Conservation (phyloP, 2,888 invertebrate genomes). For the Caenorhabditis doughertyi region DNA sequence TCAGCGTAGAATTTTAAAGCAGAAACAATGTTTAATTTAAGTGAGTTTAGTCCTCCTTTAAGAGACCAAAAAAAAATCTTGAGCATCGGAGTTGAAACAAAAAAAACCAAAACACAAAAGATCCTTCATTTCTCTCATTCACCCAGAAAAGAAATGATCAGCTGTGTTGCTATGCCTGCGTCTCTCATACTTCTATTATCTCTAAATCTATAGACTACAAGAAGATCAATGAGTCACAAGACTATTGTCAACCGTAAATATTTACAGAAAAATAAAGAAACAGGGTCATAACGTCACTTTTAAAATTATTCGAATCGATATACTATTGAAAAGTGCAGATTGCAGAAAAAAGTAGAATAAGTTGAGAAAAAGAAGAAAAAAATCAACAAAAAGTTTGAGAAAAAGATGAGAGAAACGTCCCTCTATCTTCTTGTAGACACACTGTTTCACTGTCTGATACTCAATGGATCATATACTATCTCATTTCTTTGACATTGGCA, state of each 20-base stretch:
- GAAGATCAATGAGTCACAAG: slow-evolving; percentile 42
- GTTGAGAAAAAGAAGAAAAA: slow-evolving; percentile 13
- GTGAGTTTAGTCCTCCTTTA: too few relatives aligned
- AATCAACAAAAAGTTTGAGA: slow-evolving; percentile 33
- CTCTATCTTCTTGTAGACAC: slow-evolving; percentile 39
- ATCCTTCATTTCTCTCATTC: background rate
- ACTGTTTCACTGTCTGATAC: slow-evolving; percentile 27
- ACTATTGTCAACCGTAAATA: slow-evolving; percentile 30
- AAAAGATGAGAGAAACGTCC: slow-evolving; percentile 14
- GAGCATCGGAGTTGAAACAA: background rate
- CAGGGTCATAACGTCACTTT: slow-evolving; percentile 21
- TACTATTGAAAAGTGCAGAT: slow-evolving; percentile 23
- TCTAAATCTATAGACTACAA: slow-evolving; percentile 18
- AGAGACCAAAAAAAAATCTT: background rate
- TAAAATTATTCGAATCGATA: slow-evolving; percentile 1
- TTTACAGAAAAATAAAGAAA: slow-evolving; percentile 33
- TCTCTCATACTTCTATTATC: slow-evolving; percentile 1
- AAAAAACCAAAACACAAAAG: slow-evolving; percentile 3
- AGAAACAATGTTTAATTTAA: too few relatives aligned
- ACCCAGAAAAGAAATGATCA: slow-evolving; percentile 14
- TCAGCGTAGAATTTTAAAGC: too few relatives aligned
- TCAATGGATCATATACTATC: slow-evolving; percentile 4
- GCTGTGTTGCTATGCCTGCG: slow-evolving; percentile 23
- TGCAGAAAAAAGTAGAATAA: background rate
- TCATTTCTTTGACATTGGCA: slow-evolving; percentile 29